Percentiles rank a stretch among this genome's conserved stretches.
phyloP scores from a whole-genome alignment of 2,113 vertebrate species.

The Scomber scombrus region DNA sequence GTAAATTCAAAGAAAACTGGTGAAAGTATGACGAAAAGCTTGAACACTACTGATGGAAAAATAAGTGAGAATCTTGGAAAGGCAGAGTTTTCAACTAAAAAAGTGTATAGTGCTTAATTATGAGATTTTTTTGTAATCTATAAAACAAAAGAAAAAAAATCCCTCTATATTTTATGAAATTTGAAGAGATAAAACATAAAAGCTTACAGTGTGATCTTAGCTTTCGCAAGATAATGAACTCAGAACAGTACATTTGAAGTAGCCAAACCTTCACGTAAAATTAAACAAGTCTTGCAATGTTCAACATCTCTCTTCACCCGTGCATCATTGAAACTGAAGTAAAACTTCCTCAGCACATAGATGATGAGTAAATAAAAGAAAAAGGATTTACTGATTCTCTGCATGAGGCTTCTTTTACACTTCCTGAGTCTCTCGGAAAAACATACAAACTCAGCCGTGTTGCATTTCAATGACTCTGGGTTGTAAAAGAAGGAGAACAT shows the following conservation, averaged over 20 bases:
- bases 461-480: conserved; percentile 57
- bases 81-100: no score
- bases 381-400: conserved; percentile 33
- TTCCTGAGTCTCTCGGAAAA: conserved; percentile 55
- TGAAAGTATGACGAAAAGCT: no score
- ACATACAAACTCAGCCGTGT: conserved; percentile 50
- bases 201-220: conserved; percentile 25
- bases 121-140: background rate
- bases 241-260: conserved; percentile 7
- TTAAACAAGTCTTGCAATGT: conserved; percentile 8
- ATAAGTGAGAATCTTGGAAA: no score
- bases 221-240: conserved; percentile 33
- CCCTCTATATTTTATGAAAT: background rate
- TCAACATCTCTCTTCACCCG: conserved; percentile 20
- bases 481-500: conserved; percentile 65
- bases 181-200: conserved; percentile 28
- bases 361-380: conserved; percentile 7
- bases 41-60: no score
- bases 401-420: conserved; percentile 39
- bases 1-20: background rate
- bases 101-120: no score
- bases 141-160: background rate
- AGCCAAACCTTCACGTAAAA: conserved; percentile 13
- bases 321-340: conserved; percentile 10
- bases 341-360: conserved; percentile 31